Evolutionary conservation across 2,888 invertebrate species (phyloP), one percentile per base, ranked within the genome.

Genomic region (Prenolepis imparis): DNA sequence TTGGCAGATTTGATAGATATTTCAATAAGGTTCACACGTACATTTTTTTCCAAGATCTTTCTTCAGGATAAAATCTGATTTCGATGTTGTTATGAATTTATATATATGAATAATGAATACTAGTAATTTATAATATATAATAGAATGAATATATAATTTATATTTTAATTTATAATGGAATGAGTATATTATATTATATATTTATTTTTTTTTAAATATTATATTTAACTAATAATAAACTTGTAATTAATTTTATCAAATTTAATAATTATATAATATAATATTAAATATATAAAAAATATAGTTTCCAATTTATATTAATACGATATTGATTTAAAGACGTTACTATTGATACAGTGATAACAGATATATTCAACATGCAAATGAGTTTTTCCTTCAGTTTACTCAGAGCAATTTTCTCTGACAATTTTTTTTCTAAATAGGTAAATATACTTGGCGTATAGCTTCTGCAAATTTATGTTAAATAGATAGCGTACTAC

Each of bases 401-500:
- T 15, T 82, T 55, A 28, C 9, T 57, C 9, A 18, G 18, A 36
- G 72, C 36, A 72, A 78, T 73, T 73, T 80, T 68, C 28, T 68
- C 21, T 18, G 55, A 39, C 44, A 77, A 77, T 82, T 67, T 63
- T 52, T 15, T 28, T 15, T 28, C 9, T 8, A 9, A 15, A 21
- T 18, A 39, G 15, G 52, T 55, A 28, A 78, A 44, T 9, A 32
- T 21, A 41, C n/a, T 11, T 64, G 48, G 4, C 9, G 21, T 8
- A 52, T 70, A 57, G 28, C 12, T 63, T 52, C 24, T 44, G 66
- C 52, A 48, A 36, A 41, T 83, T n/a, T 83, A 83, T 80, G 80
- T 21, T 67, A 83, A 83, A 80, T 41, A 48, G 61, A 6, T 61
- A 59, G 24, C 39, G 39, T 67, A 39, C 39, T 48, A 67, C 15